phyloP scores from a whole-genome alignment of 1,140 invertebrate species.

The Rhizoglyphus robini region DNA sequence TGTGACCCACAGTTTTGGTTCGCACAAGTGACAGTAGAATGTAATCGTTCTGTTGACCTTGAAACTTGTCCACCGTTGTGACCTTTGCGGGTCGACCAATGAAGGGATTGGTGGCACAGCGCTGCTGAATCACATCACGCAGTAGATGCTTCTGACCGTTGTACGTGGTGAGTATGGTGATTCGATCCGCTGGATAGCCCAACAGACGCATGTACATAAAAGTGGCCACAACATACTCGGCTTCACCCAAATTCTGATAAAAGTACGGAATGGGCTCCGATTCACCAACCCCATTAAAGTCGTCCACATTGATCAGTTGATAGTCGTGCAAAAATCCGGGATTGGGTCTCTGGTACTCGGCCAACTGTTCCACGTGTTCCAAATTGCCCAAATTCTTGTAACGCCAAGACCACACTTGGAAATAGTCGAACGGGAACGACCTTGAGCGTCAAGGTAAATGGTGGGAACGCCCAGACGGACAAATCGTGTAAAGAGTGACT shows the following conservation, averaged over 20 bases:
- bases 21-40: conserved; percentile 89
- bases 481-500: conserved; percentile 90
- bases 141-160: conserved; percentile 98
- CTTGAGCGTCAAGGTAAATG: conserved; percentile 92
- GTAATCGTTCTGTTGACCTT: conserved; percentile 98
- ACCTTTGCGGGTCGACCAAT: conserved; percentile 90
- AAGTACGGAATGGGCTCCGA: conserved; percentile 96
- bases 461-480: conserved; percentile 91
- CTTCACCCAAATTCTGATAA: conserved; percentile 97
- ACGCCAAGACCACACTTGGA: conserved; percentile 91
- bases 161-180: conserved; percentile 98
- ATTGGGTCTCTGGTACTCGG: conserved; percentile 78
- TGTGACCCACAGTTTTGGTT: conserved; percentile 88
- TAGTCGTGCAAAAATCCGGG: conserved; percentile 75
- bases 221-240: conserved; percentile 91
- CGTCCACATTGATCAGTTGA: conserved; percentile 89
- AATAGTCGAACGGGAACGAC: conserved; percentile 77
- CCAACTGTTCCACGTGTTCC: conserved; percentile 59
- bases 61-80: conserved; percentile 94
- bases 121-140: conserved; percentile 80
- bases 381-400: conserved; percentile 91
- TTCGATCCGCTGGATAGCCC: conserved; percentile 92
- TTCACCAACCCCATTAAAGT: conserved; percentile 93
- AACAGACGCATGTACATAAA: conserved; percentile 98
- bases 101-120: conserved; percentile 90